Conservation (phyloP, 2,113 vertebrate genomes). For the Diglossa brunneiventris region DNA sequence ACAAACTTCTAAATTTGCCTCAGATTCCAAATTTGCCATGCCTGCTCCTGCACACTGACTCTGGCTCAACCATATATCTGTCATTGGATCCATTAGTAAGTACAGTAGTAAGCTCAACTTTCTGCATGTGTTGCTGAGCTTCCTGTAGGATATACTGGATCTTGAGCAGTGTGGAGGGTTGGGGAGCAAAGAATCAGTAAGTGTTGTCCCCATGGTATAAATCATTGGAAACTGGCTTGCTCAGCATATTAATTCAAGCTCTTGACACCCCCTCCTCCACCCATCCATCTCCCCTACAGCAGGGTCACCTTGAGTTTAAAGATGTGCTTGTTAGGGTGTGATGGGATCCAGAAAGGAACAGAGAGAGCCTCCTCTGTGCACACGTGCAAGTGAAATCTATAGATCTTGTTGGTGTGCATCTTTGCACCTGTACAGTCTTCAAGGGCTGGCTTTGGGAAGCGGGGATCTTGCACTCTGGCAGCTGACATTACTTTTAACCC, state of each 20-base stretch:
- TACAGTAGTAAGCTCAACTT: constrained; percentile 49
- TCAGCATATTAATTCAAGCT: constrained; percentile 21
- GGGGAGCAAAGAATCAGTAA: constrained; percentile 11
- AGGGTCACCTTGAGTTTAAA: constrained; percentile 53
- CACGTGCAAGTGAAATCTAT: background rate
- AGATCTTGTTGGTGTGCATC: background rate
- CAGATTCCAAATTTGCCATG: constrained; percentile 64
- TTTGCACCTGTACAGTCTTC: background rate
- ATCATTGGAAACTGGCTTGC: constrained; percentile 22
- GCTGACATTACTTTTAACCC: background rate
- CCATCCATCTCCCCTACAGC: background rate
- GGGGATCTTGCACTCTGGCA: background rate
- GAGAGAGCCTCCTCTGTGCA: background rate
- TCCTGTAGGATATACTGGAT: constrained; percentile 2
- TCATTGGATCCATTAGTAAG: constrained; percentile 60
- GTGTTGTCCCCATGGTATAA: constrained; percentile 8
- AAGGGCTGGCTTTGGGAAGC: background rate
- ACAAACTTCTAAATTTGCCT: constrained; percentile 56
- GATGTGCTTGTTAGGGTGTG: constrained; percentile 30
- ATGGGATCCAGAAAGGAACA: background rate
- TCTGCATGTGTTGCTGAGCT: constrained; percentile 17
- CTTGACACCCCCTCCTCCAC: constrained; percentile 3
- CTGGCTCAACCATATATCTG: constrained; percentile 12
- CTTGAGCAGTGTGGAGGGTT: background rate
- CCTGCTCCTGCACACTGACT: constrained; percentile 34